Evolutionary conservation across 1,140 invertebrate genomes (phyloP).

Genomic region (Aleiodes sp.): DNA sequence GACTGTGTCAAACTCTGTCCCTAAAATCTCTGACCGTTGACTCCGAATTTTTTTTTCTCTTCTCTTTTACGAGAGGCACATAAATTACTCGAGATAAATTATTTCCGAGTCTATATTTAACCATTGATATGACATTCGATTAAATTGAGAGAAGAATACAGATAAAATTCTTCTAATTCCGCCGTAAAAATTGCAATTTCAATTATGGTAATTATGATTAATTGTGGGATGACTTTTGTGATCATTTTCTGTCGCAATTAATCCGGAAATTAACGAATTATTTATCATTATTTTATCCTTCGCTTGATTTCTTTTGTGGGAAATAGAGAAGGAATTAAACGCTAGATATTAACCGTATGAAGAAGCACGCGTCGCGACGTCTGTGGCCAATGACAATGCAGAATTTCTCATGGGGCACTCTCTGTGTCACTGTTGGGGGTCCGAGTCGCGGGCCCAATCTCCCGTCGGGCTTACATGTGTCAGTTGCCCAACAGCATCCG

Average conservation of each 20-base stretch:
- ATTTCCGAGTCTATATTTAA: not conserved
- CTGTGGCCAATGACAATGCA: conserved; percentile 56
- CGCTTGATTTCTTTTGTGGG: not conserved
- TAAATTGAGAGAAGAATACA: not conserved
- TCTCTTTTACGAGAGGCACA: too few species aligned
- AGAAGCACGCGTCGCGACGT: conserved; percentile 48
- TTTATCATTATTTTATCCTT: not conserved
- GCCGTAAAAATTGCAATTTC: too few species aligned
- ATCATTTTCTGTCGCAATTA: not conserved
- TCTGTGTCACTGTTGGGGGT: conserved; percentile 59
- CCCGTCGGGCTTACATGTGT: conserved; percentile 60
- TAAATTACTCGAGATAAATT: not conserved
- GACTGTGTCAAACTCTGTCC: not conserved
- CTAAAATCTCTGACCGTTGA: not conserved
- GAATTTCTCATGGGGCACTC: conserved; percentile 50
- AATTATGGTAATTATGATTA: not conserved
- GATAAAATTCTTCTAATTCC: too few species aligned
- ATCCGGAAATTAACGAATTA: not conserved
- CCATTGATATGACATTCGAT: not conserved
- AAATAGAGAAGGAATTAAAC: conserved; percentile 4
- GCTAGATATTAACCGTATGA: conserved; percentile 16
- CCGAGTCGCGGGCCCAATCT: conserved; percentile 54
- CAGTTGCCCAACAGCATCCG: conserved; percentile 47
- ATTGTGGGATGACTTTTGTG: not conserved
- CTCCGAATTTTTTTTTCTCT: not conserved